Evolutionary conservation across 2,797 vertebrate species (phyloP), one percentile per base, ranked within the genome.

Genomic region (Gymnothorax javanicus): DNA sequence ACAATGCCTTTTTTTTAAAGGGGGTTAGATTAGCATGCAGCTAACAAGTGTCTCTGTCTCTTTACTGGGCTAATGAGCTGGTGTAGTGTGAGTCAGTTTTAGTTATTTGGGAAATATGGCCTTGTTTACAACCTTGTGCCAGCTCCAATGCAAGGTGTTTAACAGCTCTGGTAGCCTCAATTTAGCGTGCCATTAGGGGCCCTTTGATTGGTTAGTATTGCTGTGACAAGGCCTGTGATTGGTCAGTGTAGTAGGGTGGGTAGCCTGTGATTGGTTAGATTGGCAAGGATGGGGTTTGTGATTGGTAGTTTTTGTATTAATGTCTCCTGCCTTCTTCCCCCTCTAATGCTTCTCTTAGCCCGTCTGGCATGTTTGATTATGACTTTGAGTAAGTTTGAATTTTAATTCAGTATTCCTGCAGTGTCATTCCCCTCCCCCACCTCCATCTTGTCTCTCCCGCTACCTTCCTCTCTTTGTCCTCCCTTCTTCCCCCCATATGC

Each of bases 341-440:
- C 95, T 94, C 93, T 96, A 97, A 97, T 95, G 98, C 98, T 96
- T 96, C 95, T 95, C 95, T 95, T 97, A 99, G 98, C 96, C 98
- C 98, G 96, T 99, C 98, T 97, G 98, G 97, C 98, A 99, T 99
- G 98, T 99, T 99, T 99, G 98, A 99, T 98, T 99, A 99, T 99
- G 98, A 99, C 98, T 99, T 99, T 97, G 98, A 99, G 98, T 99
- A 99, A 99, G 98, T 99, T 96, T 95, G 95, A 96, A 96, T 94
- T 96, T 96, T 94, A 95, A 87, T 95, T 97, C 96, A 96, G 96
- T 96, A 92, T 94, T 96, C 95, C 95, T 96, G 95, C 91, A 87
- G 73, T 86, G 71, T 84, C 79, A 54, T 88, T 69, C 75, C 88
- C 77, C 89, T 86, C 79, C 69, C 77, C 27, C 43, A 73, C 87